Conservation (phyloP, 2,113 vertebrate species). For the Amphiprion ocellaris region DNA sequence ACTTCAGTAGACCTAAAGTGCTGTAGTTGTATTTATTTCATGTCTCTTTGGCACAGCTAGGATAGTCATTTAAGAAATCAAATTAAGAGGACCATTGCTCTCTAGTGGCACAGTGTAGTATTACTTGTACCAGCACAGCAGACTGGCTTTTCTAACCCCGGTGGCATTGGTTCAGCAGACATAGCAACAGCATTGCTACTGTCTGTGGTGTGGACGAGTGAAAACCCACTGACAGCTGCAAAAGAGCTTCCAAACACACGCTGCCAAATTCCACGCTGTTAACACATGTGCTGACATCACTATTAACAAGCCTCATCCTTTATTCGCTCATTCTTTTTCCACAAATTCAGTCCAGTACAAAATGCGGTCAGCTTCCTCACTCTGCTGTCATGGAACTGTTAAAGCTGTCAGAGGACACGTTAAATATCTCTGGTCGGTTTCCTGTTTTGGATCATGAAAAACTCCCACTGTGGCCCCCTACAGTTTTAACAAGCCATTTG, state of each 20-base stretch:
- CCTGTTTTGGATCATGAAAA: conserved; percentile 16
- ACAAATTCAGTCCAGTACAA: conserved; percentile 46
- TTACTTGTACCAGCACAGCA: conserved; percentile 19
- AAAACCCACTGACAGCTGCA: conserved; percentile 54
- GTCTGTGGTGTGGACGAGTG: conserved; percentile 48
- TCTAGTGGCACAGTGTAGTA: conserved; percentile 69
- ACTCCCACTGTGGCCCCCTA: neutral
- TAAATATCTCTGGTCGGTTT: conserved; percentile 20
- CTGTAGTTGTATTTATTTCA: conserved; percentile 8
- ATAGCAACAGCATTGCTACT: conserved; percentile 43
- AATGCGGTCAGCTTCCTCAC: conserved; percentile 6
- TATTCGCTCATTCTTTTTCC: conserved; percentile 24
- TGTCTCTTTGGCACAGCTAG: conserved; percentile 16
- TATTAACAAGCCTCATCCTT: conserved; percentile 24
- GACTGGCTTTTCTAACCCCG: conserved; percentile 17
- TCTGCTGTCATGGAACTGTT: conserved; percentile 31
- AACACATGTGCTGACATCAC: conserved; percentile 27
- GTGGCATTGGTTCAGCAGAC: conserved; percentile 42
- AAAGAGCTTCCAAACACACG: conserved; percentile 24
- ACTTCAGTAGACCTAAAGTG: neutral
- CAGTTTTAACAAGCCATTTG: neutral
- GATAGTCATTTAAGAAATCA: conserved; percentile 27
- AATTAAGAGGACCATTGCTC: conserved; percentile 61
- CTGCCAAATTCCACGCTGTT: conserved; percentile 37
- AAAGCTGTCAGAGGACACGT: neutral